Percentiles rank a stretch among this genome's conserved stretches.
Evolutionary conservation across 2,113 vertebrate genomes (phyloP).

Genomic region (Pyrgilauda ruficollis): DNA sequence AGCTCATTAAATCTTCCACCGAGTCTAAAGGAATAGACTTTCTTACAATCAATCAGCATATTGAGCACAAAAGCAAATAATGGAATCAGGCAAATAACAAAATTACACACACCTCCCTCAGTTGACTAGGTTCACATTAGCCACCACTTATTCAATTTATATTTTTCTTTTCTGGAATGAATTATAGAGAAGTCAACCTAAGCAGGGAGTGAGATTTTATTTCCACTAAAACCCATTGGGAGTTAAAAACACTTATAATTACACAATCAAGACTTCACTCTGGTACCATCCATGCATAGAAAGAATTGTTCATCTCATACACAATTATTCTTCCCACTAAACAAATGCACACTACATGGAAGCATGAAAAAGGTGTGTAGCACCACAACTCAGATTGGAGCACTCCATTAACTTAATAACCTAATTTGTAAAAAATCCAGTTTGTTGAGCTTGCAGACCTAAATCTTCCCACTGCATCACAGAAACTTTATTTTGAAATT

Average conservation of each 20-base stretch:
- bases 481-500: background rate
- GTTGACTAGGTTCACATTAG: background rate
- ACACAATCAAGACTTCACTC: background rate
- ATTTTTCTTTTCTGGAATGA: background rate
- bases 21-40: background rate
- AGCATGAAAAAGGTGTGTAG: background rate
- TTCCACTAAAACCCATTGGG: background rate
- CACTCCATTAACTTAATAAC: background rate
- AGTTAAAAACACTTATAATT: background rate
- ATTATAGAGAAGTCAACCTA: background rate
- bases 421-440: background rate
- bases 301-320: background rate
- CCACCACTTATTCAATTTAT: background rate
- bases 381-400: background rate
- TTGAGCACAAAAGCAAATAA: background rate
- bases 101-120: background rate
- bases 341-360: background rate
- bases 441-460: background rate
- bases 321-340: background rate
- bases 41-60: background rate
- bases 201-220: background rate
- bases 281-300: background rate
- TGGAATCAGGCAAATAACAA: background rate
- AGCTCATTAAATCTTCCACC: background rate
- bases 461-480: background rate